Evolutionary conservation across 2,797 vertebrate species (phyloP).

Genomic region (Mallotus villosus): DNA sequence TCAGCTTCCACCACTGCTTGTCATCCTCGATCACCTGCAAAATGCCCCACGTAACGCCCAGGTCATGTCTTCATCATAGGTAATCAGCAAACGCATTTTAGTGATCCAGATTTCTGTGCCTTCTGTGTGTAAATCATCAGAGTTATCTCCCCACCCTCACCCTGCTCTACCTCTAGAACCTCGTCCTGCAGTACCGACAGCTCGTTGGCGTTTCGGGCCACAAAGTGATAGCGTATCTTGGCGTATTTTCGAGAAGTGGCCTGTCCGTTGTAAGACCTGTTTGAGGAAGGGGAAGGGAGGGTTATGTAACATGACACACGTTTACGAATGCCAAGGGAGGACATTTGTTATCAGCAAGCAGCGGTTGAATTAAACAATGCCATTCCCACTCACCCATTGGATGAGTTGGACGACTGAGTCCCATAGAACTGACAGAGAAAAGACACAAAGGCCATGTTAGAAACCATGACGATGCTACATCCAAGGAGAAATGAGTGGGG

Average conservation of each 20-base stretch:
- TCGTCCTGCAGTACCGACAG: constrained; percentile 94
- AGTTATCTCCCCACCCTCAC: too few relatives aligned
- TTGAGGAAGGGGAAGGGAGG: too few relatives aligned
- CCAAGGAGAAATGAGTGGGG: not conserved
- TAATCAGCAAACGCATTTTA: too few relatives aligned
- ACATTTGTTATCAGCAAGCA: too few relatives aligned
- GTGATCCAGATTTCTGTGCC: too few relatives aligned
- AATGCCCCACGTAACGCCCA: too few relatives aligned
- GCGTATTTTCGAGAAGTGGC: constrained; percentile 79
- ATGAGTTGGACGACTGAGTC: constrained; percentile 64
- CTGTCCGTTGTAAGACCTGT: constrained; percentile 77
- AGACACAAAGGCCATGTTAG: not conserved
- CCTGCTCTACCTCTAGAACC: constrained; percentile 85
- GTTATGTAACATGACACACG: not conserved
- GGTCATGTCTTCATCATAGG: too few relatives aligned
- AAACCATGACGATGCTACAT: not conserved
- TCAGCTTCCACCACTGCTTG: constrained; percentile 95
- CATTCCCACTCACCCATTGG: constrained; percentile 74
- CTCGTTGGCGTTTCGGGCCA: constrained; percentile 90
- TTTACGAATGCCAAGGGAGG: too few relatives aligned
- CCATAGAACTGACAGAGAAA: constrained; percentile 72
- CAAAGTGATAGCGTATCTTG: constrained; percentile 92
- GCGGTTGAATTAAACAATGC: not conserved
- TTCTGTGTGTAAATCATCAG: not conserved
- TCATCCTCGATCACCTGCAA: constrained; percentile 89